These are phyloP conservation scores for Phoeniculus purpureus DNA, from an alignment of 2,797 vertebrate genomes.

Conservation along the genomic window DNA sequence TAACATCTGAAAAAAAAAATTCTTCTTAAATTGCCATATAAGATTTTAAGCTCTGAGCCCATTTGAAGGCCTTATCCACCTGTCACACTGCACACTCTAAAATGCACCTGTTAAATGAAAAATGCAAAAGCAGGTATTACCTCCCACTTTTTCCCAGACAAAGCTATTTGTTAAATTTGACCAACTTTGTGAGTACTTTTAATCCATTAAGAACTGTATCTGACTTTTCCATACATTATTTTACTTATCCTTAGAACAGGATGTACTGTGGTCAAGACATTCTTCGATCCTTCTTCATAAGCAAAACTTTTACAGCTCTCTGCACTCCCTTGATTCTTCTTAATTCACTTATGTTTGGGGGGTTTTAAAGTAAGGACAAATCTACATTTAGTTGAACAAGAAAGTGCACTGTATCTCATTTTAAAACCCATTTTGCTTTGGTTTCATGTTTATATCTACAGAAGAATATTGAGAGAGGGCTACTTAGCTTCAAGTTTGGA, in stretches of 20 bases:
- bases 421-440: neutral
- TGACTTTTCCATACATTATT: neutral
- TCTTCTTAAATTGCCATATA: neutral
- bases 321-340: neutral
- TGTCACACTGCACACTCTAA: neutral
- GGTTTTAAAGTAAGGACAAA: neutral
- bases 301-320: neutral
- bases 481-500: conserved; percentile 89
- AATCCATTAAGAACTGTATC: neutral
- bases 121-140: neutral
- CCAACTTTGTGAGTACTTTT: neutral
- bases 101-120: neutral
- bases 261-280: accelerated
- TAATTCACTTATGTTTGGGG: neutral
- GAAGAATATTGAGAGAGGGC: conserved; percentile 86
- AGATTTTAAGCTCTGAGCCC: neutral
- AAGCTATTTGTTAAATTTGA: neutral
- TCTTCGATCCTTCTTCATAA: neutral
- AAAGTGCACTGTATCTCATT: neutral
- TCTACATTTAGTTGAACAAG: neutral
- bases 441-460: conserved; percentile 52
- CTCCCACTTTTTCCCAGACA: neutral
- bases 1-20: neutral
- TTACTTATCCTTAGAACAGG: neutral
- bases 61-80: neutral